Evolutionary conservation across 2,888 invertebrate species (phyloP).

Genomic region (Acleris laterana): DNA sequence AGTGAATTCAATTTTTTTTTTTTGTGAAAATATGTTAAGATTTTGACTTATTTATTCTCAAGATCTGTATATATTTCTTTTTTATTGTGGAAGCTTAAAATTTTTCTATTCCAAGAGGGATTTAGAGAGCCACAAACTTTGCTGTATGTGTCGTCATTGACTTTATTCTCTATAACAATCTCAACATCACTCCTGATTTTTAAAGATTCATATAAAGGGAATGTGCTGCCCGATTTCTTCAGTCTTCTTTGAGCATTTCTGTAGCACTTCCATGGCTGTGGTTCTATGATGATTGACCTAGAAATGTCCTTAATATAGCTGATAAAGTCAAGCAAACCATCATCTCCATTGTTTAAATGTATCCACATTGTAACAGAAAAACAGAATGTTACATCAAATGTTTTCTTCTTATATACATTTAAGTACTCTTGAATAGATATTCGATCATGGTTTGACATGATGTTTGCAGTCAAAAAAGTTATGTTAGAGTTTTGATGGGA

Average conservation of each 20-base stretch:
- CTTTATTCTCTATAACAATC: slow-evolving; percentile 83
- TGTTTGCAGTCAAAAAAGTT: slow-evolving; percentile 84
- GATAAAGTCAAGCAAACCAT: slow-evolving; percentile 87
- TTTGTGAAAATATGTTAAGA: no score
- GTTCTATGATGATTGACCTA: slow-evolving; percentile 88
- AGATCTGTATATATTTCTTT: background rate
- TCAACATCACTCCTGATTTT: slow-evolving; percentile 86
- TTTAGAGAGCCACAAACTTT: slow-evolving; percentile 84
- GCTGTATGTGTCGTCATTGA: slow-evolving; percentile 72
- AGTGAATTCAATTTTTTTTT: no score
- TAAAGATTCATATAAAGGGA: slow-evolving; percentile 85
- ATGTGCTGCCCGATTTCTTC: slow-evolving; percentile 85
- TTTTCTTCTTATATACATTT: slow-evolving; percentile 56
- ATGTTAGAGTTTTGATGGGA: slow-evolving; percentile 74
- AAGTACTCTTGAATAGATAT: slow-evolving; percentile 77
- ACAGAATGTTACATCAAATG: slow-evolving; percentile 89
- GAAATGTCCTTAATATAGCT: slow-evolving; percentile 79
- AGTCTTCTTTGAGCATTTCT: slow-evolving; percentile 89
- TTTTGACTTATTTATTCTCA: background rate
- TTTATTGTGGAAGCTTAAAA: slow-evolving; percentile 84
- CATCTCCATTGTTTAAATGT: slow-evolving; percentile 92
- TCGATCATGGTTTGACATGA: slow-evolving; percentile 77
- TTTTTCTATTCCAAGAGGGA: slow-evolving; percentile 88
- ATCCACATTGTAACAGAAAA: slow-evolving; percentile 97
- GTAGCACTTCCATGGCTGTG: slow-evolving; percentile 95